phyloP scores from a whole-genome alignment of 2,113 vertebrate species.

The Glaucidium brasilianum region DNA sequence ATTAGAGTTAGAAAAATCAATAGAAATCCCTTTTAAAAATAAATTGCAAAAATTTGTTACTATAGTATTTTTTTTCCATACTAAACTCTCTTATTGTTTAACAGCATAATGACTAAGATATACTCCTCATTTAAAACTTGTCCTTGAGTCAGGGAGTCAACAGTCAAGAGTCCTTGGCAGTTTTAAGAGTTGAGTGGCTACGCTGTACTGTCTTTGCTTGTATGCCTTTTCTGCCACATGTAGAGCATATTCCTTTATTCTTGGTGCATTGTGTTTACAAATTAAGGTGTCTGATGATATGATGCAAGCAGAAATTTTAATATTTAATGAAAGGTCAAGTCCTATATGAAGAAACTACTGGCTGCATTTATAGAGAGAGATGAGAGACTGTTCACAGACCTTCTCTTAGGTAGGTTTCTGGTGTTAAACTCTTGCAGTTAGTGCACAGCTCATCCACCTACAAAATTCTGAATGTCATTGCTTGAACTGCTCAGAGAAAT shows the following conservation, averaged over 20 bases:
- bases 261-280: neutral
- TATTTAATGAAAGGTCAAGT: neutral
- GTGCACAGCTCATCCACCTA: neutral
- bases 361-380: neutral
- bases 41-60: slow-evolving; percentile 37
- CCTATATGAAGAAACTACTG: neutral
- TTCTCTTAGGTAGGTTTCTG: neutral
- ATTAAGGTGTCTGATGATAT: neutral
- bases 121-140: neutral
- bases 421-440: neutral
- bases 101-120: neutral
- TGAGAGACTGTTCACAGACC: neutral
- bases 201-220: neutral
- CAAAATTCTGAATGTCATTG: neutral
- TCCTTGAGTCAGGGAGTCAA: too few species aligned
- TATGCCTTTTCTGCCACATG: neutral
- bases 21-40: slow-evolving; percentile 29
- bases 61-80: slow-evolving; percentile 20
- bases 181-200: neutral
- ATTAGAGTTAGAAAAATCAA: neutral
- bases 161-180: neutral
- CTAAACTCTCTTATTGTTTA: neutral
- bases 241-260: neutral
- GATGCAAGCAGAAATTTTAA: neutral
- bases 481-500: neutral